Evolutionary conservation across 2,113 vertebrate genomes (phyloP).

Genomic region (Phainopepla nitens): DNA sequence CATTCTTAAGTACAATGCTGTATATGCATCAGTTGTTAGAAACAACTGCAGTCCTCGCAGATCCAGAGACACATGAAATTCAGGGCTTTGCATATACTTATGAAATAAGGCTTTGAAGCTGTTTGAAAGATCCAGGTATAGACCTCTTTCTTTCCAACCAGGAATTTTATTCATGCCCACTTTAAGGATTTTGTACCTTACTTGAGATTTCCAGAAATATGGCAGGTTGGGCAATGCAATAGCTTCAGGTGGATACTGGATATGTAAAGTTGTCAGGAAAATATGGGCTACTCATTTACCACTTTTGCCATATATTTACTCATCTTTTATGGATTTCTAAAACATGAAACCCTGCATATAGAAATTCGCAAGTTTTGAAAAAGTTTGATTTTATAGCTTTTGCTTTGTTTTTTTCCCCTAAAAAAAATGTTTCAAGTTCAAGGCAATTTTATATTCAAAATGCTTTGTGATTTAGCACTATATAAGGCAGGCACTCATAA

Average conservation of each 20-base stretch:
- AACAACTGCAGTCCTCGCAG: not conserved
- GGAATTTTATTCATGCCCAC: not conserved
- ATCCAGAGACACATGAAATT: not conserved
- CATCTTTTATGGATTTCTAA: not conserved
- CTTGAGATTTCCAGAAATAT: not conserved
- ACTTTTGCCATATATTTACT: not conserved
- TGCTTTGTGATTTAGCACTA: not conserved
- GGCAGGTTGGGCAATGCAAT: not conserved
- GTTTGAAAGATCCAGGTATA: not conserved
- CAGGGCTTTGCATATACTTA: not conserved
- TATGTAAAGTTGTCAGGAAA: not conserved
- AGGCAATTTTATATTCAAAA: not conserved
- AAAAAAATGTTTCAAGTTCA: not conserved
- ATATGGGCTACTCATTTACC: not conserved
- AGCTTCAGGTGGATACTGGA: not conserved
- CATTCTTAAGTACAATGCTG: not conserved
- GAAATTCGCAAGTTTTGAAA: not conserved
- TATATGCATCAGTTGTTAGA: not conserved
- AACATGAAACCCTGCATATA: not conserved
- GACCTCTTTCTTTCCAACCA: not conserved
- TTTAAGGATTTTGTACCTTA: not conserved
- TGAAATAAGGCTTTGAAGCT: not conserved
- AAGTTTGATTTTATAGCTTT: not conserved
- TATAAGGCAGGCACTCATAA: not conserved
- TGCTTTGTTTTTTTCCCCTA: fast-evolving